A percentile compares a stretch with the other conserved stretches of the same genome.
Evolutionary conservation across 37 sponge, comb jelly and placozoan genomes (phyloP).

Genomic region (Theonella swinhoei): DNA sequence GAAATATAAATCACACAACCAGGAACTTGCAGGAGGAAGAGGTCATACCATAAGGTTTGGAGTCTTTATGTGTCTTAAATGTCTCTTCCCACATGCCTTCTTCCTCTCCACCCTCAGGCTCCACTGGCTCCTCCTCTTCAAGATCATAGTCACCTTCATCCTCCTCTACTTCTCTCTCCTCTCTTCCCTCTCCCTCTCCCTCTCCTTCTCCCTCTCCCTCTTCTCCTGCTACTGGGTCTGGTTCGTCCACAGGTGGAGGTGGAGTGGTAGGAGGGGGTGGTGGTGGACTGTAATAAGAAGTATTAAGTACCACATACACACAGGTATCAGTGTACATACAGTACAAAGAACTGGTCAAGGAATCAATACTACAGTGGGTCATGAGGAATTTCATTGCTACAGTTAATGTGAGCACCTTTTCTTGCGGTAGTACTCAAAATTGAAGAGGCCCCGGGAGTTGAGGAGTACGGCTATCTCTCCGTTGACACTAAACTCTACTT

Average conservation of each 20-base stretch:
- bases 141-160: neutral
- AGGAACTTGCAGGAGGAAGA: neutral
- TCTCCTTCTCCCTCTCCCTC: constrained; percentile 26
- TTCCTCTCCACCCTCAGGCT: constrained; percentile 45
- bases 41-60: constrained; percentile 86
- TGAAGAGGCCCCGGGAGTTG: constrained; percentile 79
- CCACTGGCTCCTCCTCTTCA: constrained; percentile 27
- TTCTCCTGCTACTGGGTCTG: neutral
- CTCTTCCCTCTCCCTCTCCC: constrained; percentile 35
- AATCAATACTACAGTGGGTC: too few species aligned
- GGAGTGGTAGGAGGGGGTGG: constrained; percentile 6
- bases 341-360: too few species aligned
- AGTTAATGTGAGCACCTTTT: too few species aligned
- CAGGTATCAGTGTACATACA: too few species aligned
- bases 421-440: constrained; percentile 83
- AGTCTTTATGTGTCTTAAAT: constrained; percentile 93
- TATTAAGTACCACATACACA: too few species aligned
- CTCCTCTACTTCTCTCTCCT: constrained; percentile 36
- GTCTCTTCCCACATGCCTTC: constrained; percentile 92
- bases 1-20: neutral
- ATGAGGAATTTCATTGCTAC: too few species aligned
- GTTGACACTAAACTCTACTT: constrained; percentile 75
- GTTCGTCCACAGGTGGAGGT: neutral
- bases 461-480: constrained; percentile 64
- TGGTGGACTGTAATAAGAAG: too few species aligned